Evolutionary conservation across 1,140 invertebrate species (phyloP).

Genomic region (Sarcophaga peregrina): DNA sequence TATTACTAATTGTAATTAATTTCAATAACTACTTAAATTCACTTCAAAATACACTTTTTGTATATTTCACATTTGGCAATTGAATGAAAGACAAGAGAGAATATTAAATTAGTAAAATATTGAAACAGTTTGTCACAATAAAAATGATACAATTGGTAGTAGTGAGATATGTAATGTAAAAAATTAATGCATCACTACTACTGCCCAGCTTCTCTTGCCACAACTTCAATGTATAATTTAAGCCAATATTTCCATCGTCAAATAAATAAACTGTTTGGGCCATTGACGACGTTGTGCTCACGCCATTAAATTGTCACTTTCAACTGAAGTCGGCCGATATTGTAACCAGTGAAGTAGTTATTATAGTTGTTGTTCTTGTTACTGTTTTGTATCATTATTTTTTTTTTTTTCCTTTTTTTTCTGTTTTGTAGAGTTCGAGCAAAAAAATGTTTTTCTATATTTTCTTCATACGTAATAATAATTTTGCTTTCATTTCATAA

Average conservation of each 20-base stretch:
- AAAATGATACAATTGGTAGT: too few species aligned
- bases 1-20: too few species aligned
- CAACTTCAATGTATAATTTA: not conserved
- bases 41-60: too few species aligned
- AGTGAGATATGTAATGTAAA: too few species aligned
- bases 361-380: conserved; percentile 14
- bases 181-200: too few species aligned
- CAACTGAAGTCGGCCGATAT: conserved; percentile 23
- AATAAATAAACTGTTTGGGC: conserved; percentile 31
- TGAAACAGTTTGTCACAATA: too few species aligned
- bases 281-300: conserved; percentile 39
- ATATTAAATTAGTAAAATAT: too few species aligned
- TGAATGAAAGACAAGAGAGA: too few species aligned
- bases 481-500: conserved; percentile 39
- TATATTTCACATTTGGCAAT: too few species aligned
- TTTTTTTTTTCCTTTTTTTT: not conserved
- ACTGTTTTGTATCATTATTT: not conserved
- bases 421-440: not conserved
- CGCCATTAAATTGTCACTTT: conserved; percentile 40
- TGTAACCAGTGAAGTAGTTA: conserved; percentile 8
- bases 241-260: conserved; percentile 31
- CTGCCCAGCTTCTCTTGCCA: too few species aligned
- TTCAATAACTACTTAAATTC: too few species aligned
- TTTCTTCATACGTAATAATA: conserved; percentile 27
- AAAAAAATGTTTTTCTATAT: conserved; percentile 1